These are phyloP conservation scores for Sminthurinus aureus DNA, from an alignment of 2,888 invertebrate species.

Conservation along the genomic window DNA sequence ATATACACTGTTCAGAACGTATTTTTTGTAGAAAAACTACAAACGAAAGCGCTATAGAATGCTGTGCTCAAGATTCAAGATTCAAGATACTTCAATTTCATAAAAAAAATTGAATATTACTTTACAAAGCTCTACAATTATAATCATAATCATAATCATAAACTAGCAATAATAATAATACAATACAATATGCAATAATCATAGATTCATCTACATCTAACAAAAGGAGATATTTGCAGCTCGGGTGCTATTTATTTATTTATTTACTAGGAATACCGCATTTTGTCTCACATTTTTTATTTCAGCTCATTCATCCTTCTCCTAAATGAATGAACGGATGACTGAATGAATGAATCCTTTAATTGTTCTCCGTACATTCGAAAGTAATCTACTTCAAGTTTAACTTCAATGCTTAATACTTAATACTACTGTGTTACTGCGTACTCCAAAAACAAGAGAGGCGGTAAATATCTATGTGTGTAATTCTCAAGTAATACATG, in stretches of 20 bases:
- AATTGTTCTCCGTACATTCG: background rate
- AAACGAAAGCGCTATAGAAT: background rate
- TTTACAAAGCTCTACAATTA: background rate
- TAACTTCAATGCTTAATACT: background rate
- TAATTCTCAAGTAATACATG: background rate
- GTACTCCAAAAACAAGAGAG: background rate
- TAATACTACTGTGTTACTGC: background rate
- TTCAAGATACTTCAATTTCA: background rate
- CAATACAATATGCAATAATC: too few species aligned
- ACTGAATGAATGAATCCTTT: background rate
- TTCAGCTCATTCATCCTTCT: too few species aligned
- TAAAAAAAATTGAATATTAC: background rate
- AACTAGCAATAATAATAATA: too few species aligned
- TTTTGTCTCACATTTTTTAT: too few species aligned
- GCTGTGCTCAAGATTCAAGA: background rate
- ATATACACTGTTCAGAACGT: background rate
- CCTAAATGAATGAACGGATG: too few species aligned
- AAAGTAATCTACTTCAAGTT: background rate
- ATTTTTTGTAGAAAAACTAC: background rate
- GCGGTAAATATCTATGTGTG: background rate
- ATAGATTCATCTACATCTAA: too few species aligned
- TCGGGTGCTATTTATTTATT: too few species aligned
- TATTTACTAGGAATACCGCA: too few species aligned
- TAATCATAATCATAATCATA: too few species aligned
- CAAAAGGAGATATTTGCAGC: too few species aligned